Base-by-base conservation (phyloP, 2,797 vertebrate genomes). In the Centroberyx gerrardi region DNA sequence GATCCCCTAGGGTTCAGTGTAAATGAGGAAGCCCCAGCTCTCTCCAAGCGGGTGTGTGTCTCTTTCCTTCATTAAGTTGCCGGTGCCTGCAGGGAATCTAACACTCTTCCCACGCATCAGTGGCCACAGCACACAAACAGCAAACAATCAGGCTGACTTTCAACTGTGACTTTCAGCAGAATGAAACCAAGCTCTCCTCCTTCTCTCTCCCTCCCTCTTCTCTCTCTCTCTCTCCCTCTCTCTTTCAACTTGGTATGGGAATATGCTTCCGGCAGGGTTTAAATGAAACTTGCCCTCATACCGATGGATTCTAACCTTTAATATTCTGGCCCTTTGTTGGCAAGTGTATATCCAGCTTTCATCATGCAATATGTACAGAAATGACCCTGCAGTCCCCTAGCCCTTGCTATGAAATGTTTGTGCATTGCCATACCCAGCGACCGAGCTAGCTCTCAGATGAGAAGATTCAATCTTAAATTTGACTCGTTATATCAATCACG, bases 211-310 rank as follows among this genome's bases (percentile, higher is more conserved):
- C 48, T 28, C 56, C 42, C 46, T 42, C 48, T n/a, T 29, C 46
- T 14, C n/a, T 18, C 27, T 22, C 52, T 10, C 42, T 13, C 31
- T 44, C 42, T 22, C 17, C 5, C 49, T 9, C 14, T 74, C 66
- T 86, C 84, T 90, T 91, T 87, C 80, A 87, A 87, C 79, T 78
- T 18, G n/a, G 77, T 84, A 68, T 65, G 88, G 76, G 68, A 89
- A 89, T 90, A 87, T 85, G 92, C 93, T 93, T 61, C 88, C 85
- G 88, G 93, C 91, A 61, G 89, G 87, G 93, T 94, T 93, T 91
- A 93, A 93, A 94, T 94, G 89, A 94, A 93, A 94, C 88, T 92
- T 91, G 93, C 90, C 93, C 93, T 88, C 86, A 84, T 90, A 84
- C 90, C 78, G 36, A 75, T 66, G 79, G 83, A 92, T 86, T 91